Conservation (phyloP, 2,797 vertebrate species). For the Clamator glandarius region DNA sequence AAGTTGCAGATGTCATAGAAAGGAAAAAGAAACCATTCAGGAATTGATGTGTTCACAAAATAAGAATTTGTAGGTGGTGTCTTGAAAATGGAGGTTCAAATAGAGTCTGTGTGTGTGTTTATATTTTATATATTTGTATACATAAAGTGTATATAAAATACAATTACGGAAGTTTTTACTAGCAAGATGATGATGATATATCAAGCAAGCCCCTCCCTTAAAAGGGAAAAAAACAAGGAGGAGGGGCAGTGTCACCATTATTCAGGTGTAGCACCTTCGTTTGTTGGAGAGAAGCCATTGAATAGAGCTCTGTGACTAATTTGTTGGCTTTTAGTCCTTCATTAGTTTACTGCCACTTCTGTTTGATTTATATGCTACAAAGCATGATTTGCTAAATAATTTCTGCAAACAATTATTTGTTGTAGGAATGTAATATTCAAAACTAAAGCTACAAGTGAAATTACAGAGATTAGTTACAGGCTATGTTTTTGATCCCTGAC, state of each 20-base stretch:
- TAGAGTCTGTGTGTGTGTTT: not conserved
- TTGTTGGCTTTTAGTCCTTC: constrained; percentile 3
- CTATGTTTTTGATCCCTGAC: constrained; percentile 4
- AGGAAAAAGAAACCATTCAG: not conserved
- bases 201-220: not conserved
- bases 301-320: not conserved
- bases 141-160: not conserved
- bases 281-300: not conserved
- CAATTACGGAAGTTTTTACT: not conserved
- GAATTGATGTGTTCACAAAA: not conserved
- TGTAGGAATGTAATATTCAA: not conserved
- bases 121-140: not conserved
- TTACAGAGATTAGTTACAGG: constrained; percentile 4
- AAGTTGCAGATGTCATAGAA: not conserved
- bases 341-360: constrained; percentile 22
- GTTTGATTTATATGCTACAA: constrained; percentile 26
- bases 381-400: constrained; percentile 6
- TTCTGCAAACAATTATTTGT: constrained; percentile 29
- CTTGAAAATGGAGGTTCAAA: not conserved
- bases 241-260: not conserved
- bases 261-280: not conserved
- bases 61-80: not conserved
- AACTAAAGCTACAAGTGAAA: constrained; percentile 24
- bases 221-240: not conserved
- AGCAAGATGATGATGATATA: not conserved